Evolutionary conservation across 2,888 invertebrate genomes (phyloP).

Genomic region (Alloplasta piceator): DNA sequence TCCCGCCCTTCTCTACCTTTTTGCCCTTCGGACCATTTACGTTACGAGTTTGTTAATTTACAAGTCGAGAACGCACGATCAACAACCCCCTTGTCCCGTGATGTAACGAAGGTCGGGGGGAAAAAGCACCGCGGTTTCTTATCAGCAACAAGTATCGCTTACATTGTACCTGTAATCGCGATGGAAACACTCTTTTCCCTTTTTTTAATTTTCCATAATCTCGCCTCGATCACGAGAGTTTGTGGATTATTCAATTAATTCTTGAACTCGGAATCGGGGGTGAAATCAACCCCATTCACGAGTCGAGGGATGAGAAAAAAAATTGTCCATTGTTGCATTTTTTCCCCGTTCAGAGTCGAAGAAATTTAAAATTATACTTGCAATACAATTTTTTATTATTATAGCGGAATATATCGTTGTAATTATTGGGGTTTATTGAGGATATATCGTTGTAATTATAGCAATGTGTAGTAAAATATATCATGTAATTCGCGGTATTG

Average conservation of each 20-base stretch:
- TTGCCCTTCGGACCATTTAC: constrained; percentile 20
- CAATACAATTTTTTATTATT: no score
- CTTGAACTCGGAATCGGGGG: background rate
- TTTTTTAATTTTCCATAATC: constrained; percentile 11
- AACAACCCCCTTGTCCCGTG: background rate
- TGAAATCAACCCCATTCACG: no score
- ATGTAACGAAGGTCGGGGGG: background rate
- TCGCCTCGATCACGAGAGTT: constrained; percentile 11
- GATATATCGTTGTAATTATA: no score
- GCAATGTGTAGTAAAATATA: no score
- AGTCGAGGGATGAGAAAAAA: no score
- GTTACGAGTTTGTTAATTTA: constrained; percentile 50
- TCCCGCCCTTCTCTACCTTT: background rate
- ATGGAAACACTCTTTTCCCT: constrained; percentile 26
- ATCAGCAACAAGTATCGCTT: constrained; percentile 58
- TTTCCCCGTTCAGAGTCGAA: no score
- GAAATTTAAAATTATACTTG: no score
- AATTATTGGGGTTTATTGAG: no score
- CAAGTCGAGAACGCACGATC: constrained; percentile 24
- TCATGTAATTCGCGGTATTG: no score
- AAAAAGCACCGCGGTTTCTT: constrained; percentile 47
- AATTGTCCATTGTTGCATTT: no score
- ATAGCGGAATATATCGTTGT: no score
- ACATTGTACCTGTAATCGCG: constrained; percentile 39
- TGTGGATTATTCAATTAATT: constrained; percentile 29